Percentiles rank a stretch among this genome's conserved stretches.
These are phyloP conservation scores for Atlantisia rogersi DNA, from an alignment of 2,113 vertebrate species.

Conservation along the genomic window DNA sequence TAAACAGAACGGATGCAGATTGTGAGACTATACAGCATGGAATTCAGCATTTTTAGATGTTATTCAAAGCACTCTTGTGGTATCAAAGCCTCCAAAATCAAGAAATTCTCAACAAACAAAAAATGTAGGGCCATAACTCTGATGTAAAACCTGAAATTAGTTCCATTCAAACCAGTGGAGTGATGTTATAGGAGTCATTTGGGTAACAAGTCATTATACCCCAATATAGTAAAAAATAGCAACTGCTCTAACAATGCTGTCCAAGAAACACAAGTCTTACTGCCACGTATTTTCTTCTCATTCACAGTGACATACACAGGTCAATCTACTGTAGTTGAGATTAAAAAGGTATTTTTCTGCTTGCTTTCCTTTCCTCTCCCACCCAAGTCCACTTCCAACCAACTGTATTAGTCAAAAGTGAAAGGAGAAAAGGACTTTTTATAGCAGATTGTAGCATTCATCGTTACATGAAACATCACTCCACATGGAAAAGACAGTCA, in stretches of 20 bases:
- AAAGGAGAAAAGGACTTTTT: neutral
- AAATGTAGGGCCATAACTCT: neutral
- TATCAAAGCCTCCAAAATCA: neutral
- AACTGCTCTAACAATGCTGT: neutral
- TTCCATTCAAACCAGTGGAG: neutral
- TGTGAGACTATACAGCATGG: neutral
- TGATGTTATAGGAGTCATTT: neutral
- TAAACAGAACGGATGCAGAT: neutral
- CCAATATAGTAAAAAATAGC: neutral
- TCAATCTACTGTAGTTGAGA: neutral
- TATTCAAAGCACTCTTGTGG: neutral
- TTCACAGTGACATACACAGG: neutral
- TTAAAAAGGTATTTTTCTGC: neutral
- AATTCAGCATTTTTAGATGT: neutral
- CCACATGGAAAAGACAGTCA: neutral
- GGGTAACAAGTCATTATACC: neutral
- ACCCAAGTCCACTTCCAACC: neutral
- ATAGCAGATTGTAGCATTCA: neutral
- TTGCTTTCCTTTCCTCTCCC: neutral
- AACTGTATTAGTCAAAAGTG: neutral
- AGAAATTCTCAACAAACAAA: neutral
- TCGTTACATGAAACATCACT: neutral
- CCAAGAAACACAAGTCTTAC: neutral
- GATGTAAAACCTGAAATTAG: neutral
- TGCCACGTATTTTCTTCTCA: neutral